phyloP scores from a whole-genome alignment of 2,113 vertebrate species.

The Ivindomyrus marchei region DNA sequence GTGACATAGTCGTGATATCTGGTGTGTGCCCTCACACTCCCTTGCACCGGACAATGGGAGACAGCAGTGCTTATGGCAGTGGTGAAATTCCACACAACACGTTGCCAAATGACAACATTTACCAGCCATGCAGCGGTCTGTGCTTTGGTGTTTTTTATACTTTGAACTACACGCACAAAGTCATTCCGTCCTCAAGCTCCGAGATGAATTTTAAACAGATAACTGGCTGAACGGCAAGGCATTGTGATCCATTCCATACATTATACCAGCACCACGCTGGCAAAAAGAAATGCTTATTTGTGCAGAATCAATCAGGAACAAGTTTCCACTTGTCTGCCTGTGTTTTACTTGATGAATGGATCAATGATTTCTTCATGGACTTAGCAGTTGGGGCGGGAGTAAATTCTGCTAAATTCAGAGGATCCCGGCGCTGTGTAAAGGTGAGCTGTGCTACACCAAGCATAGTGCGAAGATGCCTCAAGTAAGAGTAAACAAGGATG shows the following conservation, averaged over 20 bases:
- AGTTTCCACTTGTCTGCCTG: not conserved
- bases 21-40: not conserved
- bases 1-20: not conserved
- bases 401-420: not conserved
- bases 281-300: constrained; percentile 13
- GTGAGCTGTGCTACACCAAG: not conserved
- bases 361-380: constrained; percentile 2
- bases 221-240: not conserved
- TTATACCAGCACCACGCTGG: not conserved
- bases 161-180: not conserved
- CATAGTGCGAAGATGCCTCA: not conserved
- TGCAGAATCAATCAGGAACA: not conserved
- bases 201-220: constrained; percentile 12
- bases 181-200: not conserved
- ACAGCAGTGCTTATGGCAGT: not conserved
- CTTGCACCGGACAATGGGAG: not conserved
- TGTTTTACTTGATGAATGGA: constrained; percentile 5
- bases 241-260: not conserved
- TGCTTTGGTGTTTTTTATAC: not conserved
- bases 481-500: not conserved
- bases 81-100: not conserved
- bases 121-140: not conserved
- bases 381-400: not conserved
- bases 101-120: not conserved
- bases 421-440: no score